phyloP scores from a whole-genome alignment of 64 coral and sea anemone species.

The Stichodactyla helianthus region DNA sequence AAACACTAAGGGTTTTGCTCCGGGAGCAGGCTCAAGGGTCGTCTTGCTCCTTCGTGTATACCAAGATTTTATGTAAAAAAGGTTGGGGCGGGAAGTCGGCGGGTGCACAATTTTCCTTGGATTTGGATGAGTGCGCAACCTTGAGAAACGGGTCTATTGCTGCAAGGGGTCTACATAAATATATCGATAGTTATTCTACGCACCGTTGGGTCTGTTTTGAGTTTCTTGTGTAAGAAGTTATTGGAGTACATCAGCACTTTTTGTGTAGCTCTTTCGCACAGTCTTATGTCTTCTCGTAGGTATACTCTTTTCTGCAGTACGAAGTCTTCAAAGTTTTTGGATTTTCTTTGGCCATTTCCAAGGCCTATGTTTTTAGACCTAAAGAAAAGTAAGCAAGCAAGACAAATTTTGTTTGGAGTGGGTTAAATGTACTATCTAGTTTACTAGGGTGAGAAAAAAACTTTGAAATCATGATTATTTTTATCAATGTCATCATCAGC shows the following conservation, averaged over 20 bases:
- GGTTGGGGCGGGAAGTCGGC: too few relatives aligned
- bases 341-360: constrained; percentile 97
- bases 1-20: too few relatives aligned
- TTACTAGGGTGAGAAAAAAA: background rate
- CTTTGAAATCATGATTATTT: background rate
- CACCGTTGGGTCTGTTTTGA: constrained; percentile 94
- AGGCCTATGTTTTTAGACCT: constrained; percentile 95
- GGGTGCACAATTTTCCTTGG: too few relatives aligned
- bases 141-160: too few relatives aligned
- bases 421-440: too few relatives aligned
- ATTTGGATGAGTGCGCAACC: too few relatives aligned
- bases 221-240: constrained; percentile 96
- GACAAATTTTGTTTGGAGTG: background rate
- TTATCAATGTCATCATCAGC: background rate
- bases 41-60: too few relatives aligned
- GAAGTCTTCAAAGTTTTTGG: constrained; percentile 84
- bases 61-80: too few relatives aligned
- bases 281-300: constrained; percentile 53
- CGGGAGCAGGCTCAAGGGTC: too few relatives aligned
- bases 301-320: constrained; percentile 75
- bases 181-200: background rate
- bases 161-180: background rate
- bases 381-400: background rate
- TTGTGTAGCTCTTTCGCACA: constrained; percentile 92
- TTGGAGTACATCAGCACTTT: constrained; percentile 88